Evolutionary conservation across 1,140 invertebrate genomes (phyloP), one percentile per base, ranked within the genome.

Genomic region (Drosophila kurseongensis): DNA sequence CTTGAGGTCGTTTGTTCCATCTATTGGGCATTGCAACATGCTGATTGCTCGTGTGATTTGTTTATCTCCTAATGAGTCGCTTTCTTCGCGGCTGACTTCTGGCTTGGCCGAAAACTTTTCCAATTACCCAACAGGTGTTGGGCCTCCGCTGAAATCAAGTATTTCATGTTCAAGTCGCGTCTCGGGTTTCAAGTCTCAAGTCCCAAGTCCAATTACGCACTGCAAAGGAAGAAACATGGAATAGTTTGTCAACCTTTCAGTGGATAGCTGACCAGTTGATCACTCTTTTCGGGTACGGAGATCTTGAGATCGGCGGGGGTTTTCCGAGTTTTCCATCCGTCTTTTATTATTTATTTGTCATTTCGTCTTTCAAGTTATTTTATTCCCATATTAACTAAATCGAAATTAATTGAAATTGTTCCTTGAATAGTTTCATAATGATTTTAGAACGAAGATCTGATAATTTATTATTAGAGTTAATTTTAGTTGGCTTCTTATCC

Each of bases 131-230:
- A 45, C 51, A 58, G 57, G 41, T 78, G 45, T 58, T 60, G 59
- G 57, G 36, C 29, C 36, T 38, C 23, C 32, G 9, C 13, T 45
- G 16, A 27, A 69, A 47, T 72, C 61, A 79, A 80, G 71, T 79
- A 75, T 68, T 66, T 61, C 65, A 57, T 57, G 65, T 71, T 69
- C 65, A 41, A 48, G 66, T 68, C 63, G 8, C 9, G 36, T 38
- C 48, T 40, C 16, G 41, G 35, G 50, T 69, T 69, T 68, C 63
- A 68, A 69, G 66, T 47, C 67, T 29, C 42, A 69, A 69, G 63
- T 69, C 51, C 35, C 67, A 56, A 71, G 65, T 71, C 50, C 65
- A 69, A 48, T 71, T 69, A 57, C 67, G 51, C 58, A 67, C 50
- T 45, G 27, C 38, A 42, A 42, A 16, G 18, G 29, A n/a, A 35